These are phyloP conservation scores for Alloplasta piceator DNA, from an alignment of 2,888 invertebrate species.

Conservation along the genomic window DNA sequence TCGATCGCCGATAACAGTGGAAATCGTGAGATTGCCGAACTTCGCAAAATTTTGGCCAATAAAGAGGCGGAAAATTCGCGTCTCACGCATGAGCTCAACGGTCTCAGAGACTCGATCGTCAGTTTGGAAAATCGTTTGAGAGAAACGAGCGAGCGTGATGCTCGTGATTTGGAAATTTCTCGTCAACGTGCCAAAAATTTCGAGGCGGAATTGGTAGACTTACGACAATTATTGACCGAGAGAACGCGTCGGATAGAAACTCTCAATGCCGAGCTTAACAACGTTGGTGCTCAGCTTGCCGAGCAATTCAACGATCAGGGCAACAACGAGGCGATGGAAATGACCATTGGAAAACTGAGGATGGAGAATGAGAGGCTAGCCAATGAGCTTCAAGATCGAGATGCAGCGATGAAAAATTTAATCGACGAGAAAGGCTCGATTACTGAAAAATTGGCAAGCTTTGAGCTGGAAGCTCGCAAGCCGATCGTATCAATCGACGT, in stretches of 20 bases:
- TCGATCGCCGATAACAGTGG: constrained; percentile 42
- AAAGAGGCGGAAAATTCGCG: constrained; percentile 46
- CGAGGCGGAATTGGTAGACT: constrained; percentile 56
- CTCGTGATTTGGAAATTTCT: constrained; percentile 47
- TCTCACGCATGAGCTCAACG: constrained; percentile 62
- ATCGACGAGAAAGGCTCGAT: constrained; percentile 14
- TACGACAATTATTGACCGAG: constrained; percentile 56
- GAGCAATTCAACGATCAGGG: constrained; percentile 44
- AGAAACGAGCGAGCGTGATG: constrained; percentile 45
- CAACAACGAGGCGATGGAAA: constrained; percentile 54
- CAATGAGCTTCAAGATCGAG: constrained; percentile 35
- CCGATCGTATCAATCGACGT: constrained; percentile 7
- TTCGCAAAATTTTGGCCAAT: constrained; percentile 42
- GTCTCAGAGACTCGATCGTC: constrained; percentile 55
- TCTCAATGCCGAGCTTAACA: constrained; percentile 65
- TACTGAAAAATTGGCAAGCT: constrained; percentile 3
- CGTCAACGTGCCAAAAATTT: constrained; percentile 49
- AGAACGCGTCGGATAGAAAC: constrained; percentile 64
- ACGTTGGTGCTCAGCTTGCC: constrained; percentile 53
- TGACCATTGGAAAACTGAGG: constrained; percentile 70
- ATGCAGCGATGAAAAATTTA: constrained; percentile 36
- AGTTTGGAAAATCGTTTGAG: constrained; percentile 58
- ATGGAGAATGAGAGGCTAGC: constrained; percentile 35
- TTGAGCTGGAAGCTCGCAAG: constrained; percentile 12
- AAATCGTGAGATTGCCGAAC: constrained; percentile 57